Evolutionary conservation across 2,888 invertebrate species (phyloP), one percentile per base, ranked within the genome.

Genomic region (Dryomyza anilis): DNA sequence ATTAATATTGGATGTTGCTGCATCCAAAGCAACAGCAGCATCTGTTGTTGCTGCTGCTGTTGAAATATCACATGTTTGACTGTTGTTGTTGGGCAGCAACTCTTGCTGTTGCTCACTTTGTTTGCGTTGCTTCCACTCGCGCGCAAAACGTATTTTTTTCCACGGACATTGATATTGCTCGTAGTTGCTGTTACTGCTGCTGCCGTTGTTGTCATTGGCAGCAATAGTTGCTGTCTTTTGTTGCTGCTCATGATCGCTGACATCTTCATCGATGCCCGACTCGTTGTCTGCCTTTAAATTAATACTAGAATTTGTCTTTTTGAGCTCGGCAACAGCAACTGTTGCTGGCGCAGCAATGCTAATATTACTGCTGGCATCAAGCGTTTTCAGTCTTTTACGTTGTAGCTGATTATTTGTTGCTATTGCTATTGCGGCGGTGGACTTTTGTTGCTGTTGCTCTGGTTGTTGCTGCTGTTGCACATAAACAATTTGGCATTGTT

Each of bases 121-220:
- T 68, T 81, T 80, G 33, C 81, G 79, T 66, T 81, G 83, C 68
- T 83, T 83, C 66, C 81, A 77, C 71, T 84, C 84, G 25, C 83
- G 75, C 30, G 83, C 83, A 69, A 77, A 83, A 30, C 83, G 78
- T 43, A 84, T 83, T 70, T 83, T 83, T 72, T 83, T 83, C 83
- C 84, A 83, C 48, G 83, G 83, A 72, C 82, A 83, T 65, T 79
- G 80, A 71, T 80, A 79, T 53, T 81, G 76, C 69, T 81, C 82
- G 63, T 76, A 80, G 48, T 4, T 65, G 36, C n/a, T 53, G 43
- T 50, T 63, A 59, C 39, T 55, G 55, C 10, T 39, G 39, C 29
- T 60, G 56, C 12, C 55, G 55, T 10, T 60, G 36, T n/a, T 43
- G 19, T 36, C 65, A 4, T 7, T 63, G n/a, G 33, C 64, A 19